phyloP scores from a whole-genome alignment of 2,113 vertebrate genomes.

The Polypterus bichir region DNA sequence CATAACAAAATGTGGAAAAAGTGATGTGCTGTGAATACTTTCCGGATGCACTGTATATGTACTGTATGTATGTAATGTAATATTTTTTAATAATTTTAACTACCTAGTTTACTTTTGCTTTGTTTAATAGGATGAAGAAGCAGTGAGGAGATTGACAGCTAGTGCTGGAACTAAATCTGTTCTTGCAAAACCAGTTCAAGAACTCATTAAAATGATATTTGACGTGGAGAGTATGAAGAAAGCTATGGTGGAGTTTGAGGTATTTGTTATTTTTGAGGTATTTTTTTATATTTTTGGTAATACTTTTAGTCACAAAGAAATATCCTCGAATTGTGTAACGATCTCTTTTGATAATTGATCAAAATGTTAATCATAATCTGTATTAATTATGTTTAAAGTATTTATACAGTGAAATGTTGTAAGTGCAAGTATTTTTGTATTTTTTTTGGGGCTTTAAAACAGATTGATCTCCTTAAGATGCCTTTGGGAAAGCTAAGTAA shows the following conservation, averaged over 20 bases:
- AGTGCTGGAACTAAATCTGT: slow-evolving; percentile 74
- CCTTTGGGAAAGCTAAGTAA: slow-evolving; percentile 92
- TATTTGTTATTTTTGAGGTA: slow-evolving; percentile 20
- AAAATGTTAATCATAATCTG: too few relatives aligned
- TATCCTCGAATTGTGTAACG: too few relatives aligned
- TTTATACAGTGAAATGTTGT: neutral
- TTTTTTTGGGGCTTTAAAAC: slow-evolving; percentile 8
- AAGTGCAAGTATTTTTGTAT: neutral
- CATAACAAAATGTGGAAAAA: too few relatives aligned
- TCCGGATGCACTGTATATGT: too few relatives aligned
- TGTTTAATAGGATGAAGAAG: slow-evolving; percentile 76
- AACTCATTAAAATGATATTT: slow-evolving; percentile 89
- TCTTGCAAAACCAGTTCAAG: slow-evolving; percentile 75
- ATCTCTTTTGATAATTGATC: too few relatives aligned
- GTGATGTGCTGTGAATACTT: too few relatives aligned
- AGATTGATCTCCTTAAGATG: slow-evolving; percentile 99
- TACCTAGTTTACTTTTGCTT: too few relatives aligned
- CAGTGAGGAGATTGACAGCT: slow-evolving; percentile 77
- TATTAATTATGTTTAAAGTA: too few relatives aligned
- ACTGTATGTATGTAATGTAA: too few relatives aligned
- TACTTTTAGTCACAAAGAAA: too few relatives aligned
- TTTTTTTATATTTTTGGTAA: too few relatives aligned
- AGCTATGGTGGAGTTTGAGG: slow-evolving; percentile 98
- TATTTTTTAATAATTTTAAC: too few relatives aligned
- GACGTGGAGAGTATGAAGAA: slow-evolving; percentile 98